Evolutionary conservation across 1,140 invertebrate genomes (phyloP), one percentile per base, ranked within the genome.

Genomic region (Hyles vespertilio): DNA sequence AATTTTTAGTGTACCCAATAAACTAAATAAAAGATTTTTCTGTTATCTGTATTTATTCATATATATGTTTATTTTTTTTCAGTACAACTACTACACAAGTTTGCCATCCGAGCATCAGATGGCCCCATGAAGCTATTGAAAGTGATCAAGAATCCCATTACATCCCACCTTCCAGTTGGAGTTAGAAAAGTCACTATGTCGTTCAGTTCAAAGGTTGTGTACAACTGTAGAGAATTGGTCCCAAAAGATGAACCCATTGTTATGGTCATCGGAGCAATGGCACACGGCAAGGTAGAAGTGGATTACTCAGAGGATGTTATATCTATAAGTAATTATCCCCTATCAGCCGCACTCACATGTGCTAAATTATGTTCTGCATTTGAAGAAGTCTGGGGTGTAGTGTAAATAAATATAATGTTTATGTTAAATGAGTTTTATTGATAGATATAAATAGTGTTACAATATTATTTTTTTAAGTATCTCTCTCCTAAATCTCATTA

Each of bases 121-220:
- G 94, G 94, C 2, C 93, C 95, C 2, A 94, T 98, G 80, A 99
- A 98, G 79, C 82, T 99, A 22, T 84, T 99, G 50, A 98, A 98
- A 92, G 96, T 99, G 5, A 98, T 99, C 47, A 99, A 98, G 87
- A 99, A 99, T 90, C 99, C 99, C 3, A 91, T 99, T 0, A 96
- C 94, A 3, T 92, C 97, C 79, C 98, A 99, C 90, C 89, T 99
- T 33, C 98, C 98, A n/a, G 95, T 97, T 22, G 98, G 98, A 46
- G 98, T 97, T 69, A 93, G 90, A 55, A 99, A 99, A 90, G 92
- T 98, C 60, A 93, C 92, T 0, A 99, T 96, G 89, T 98, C 98
- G 32, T 99, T 97, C 85, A 95, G 93, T 71, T 93, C 96, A 0
- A 94, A 94, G 61, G 92, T 95, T 69, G 89, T 97, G 2, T 82